Evolutionary conservation across 2,888 invertebrate species (phyloP).

Genomic region (Microctonus hyperodae): DNA sequence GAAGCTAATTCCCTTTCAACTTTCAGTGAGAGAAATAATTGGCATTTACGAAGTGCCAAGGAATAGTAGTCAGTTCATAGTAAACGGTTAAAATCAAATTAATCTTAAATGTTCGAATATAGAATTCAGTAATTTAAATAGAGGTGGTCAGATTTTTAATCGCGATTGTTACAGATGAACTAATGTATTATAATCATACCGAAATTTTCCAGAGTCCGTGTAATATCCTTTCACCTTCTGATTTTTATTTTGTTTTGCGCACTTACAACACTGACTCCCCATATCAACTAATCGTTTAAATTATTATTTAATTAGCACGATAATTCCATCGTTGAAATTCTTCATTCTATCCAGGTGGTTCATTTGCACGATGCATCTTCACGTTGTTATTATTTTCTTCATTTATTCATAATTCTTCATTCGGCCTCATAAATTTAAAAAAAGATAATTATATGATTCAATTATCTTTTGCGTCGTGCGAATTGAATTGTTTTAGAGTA

Average conservation of each 20-base stretch:
- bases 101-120: not conserved
- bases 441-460: not conserved
- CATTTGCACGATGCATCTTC: slow-evolving; percentile 22
- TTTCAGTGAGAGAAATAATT: slow-evolving; percentile 5
- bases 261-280: slow-evolving; percentile 63
- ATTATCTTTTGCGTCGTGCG: not conserved
- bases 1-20: slow-evolving; percentile 21
- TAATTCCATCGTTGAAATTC: slow-evolving; percentile 11
- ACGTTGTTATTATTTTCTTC: not conserved
- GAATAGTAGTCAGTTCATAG: slow-evolving; percentile 3
- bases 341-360: slow-evolving; percentile 11
- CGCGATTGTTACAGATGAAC: slow-evolving; percentile 17
- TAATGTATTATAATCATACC: slow-evolving; percentile 37
- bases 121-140: not conserved
- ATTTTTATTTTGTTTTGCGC: slow-evolving; percentile 56
- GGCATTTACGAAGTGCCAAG: not conserved
- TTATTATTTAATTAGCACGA: not conserved
- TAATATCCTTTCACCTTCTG: slow-evolving; percentile 45
- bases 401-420: not conserved
- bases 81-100: not conserved
- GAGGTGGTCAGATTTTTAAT: not conserved
- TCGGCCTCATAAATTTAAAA: not conserved
- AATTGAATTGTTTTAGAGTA: not conserved
- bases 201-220: slow-evolving; percentile 47
- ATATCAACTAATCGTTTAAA: slow-evolving; percentile 40